phyloP scores from a whole-genome alignment of 2,888 invertebrate species.

The Sicus ferrugineus region DNA sequence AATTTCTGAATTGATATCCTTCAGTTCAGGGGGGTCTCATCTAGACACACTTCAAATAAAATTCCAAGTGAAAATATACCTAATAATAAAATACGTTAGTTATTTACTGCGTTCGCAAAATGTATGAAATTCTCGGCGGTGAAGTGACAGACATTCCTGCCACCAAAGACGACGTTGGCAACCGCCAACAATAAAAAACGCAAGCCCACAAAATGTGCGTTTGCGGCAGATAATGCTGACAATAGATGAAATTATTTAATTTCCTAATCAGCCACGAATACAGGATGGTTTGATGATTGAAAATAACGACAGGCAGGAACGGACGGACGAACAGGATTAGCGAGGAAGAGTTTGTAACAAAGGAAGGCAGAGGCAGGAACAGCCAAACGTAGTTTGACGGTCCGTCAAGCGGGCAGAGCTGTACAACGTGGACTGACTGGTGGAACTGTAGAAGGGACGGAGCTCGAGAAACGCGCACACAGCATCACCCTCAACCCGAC shows the following conservation, averaged over 20 bases:
- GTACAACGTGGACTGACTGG: background rate
- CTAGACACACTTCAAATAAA: no score
- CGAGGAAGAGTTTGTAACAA: no score
- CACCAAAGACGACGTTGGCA: background rate
- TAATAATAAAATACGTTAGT: no score
- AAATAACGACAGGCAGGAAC: background rate
- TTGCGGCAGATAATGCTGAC: constrained; percentile 39
- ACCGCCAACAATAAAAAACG: background rate
- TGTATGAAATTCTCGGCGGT: no score
- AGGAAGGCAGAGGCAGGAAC: background rate
- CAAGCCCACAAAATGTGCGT: constrained; percentile 22
- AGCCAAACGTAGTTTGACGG: background rate
- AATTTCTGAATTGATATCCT: no score
- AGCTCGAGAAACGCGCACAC: background rate
- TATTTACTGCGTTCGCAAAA: no score
- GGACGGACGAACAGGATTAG: no score
- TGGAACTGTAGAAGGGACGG: background rate
- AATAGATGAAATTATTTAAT: constrained; percentile 46
- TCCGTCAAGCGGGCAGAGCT: background rate
- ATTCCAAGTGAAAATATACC: no score
- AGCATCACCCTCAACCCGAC: no score
- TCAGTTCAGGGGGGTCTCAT: no score
- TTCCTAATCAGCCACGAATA: constrained; percentile 43
- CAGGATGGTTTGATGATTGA: background rate
- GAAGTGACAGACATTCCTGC: no score